Evolutionary conservation across 64 coral and sea anemone genomes (phyloP), one percentile per base, ranked within the genome.

Genomic region (Catalaphyllia jardinei): DNA sequence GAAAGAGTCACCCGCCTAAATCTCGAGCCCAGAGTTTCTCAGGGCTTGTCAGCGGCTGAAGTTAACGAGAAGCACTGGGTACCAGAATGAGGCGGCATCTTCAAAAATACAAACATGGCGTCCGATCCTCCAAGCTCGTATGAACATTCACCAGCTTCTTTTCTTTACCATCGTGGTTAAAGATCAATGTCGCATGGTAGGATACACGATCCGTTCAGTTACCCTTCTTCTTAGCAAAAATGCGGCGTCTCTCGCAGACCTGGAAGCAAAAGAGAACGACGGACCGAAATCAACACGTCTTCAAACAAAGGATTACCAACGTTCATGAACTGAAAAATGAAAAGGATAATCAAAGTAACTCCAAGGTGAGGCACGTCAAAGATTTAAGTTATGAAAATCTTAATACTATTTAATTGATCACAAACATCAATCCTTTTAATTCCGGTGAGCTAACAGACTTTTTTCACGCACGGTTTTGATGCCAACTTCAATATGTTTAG

Each of bases 161-260:
- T 57, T 9, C 33, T 62, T 81, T 60, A 16, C 57, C 10, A 10
- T 6, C 8, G 12, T 69, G 19, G 25, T 65, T 27, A 8, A 8
- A 28, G 29, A 20, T 85, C 7, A 38, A 85, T 85, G 62, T 71
- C 81, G 24, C 63, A n/a, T 67, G 12, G 69, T 71, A 27, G 81
- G 65, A 71, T 71, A 12, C 1, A 71, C 14, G 10, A 71, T 42
- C 22, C 39, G 3, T 15, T 85, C 20, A 17, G 25, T 11, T 13
- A 42, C 2, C 39, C 24, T 14, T 69, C 1, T 14, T n/a, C 1
- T 46, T 38, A 22, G 13, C 2, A 20, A 85, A 71, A 24, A 92
- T 92, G 90, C 79, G 67, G 64, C 90, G 90, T 38, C 67, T 92
- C 5, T 92, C 90, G 67, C 83, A 92, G 52, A 92, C 90, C 29